Conservation (phyloP, 2,888 invertebrate genomes). For the Caenorhabditis panamensis region DNA sequence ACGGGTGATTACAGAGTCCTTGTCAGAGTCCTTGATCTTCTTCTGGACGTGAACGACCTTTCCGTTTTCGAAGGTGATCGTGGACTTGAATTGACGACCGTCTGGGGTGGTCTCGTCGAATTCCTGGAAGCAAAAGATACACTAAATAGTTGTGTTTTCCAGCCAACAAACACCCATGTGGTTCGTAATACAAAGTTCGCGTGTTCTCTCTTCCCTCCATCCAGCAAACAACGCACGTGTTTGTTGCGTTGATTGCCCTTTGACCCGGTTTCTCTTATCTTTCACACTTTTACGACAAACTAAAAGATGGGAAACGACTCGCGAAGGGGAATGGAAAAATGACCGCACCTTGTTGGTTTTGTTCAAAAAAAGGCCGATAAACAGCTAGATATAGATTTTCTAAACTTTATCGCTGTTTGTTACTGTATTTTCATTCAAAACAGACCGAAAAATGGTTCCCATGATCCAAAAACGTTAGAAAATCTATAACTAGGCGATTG, state of each 20-base stretch:
- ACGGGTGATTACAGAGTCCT: conserved; percentile 38
- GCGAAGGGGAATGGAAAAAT: not conserved
- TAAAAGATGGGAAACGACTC: not conserved
- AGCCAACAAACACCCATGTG: too few species aligned
- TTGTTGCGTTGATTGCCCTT: conserved; percentile 23
- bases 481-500: too few species aligned
- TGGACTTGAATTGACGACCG: conserved; percentile 45
- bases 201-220: conserved; percentile 33
- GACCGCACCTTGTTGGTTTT: not conserved
- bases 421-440: too few species aligned
- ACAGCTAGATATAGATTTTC: too few species aligned
- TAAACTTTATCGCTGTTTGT: too few species aligned
- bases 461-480: too few species aligned
- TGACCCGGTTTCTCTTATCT: conserved; percentile 33
- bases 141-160: too few species aligned
- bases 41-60: conserved; percentile 46
- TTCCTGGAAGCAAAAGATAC: conserved; percentile 46
- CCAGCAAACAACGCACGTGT: conserved; percentile 22
- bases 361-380: too few species aligned
- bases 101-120: conserved; percentile 37
- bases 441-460: too few species aligned
- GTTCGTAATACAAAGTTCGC: conserved; percentile 53
- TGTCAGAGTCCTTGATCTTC: conserved; percentile 45
- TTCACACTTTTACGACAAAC: not conserved
- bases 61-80: conserved; percentile 36